Conservation (phyloP, 2,797 vertebrate genomes). For the Megaceryle alcyon region DNA sequence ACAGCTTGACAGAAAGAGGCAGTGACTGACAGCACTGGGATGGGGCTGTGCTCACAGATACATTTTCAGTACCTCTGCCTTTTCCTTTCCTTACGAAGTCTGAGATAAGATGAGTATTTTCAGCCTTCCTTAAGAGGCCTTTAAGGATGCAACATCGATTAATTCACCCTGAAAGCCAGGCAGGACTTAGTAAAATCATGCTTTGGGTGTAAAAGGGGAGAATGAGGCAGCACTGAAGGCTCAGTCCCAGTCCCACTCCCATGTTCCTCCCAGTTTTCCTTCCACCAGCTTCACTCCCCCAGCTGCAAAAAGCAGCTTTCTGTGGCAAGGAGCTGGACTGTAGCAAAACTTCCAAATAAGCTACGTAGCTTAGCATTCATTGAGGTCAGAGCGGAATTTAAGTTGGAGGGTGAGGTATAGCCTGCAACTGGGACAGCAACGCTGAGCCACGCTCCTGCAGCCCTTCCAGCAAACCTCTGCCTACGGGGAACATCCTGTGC, state of each 20-base stretch:
- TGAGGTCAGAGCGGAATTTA: rapidly evolving
- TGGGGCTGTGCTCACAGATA: rapidly evolving
- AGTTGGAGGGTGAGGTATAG: rapidly evolving
- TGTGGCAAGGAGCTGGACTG: background rate
- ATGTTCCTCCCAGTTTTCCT: background rate
- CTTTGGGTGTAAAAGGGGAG: background rate
- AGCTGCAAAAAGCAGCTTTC: rapidly evolving
- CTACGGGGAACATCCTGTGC: background rate
- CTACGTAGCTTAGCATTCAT: background rate
- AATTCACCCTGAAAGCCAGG: background rate
- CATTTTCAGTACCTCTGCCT: background rate
- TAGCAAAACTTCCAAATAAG: background rate
- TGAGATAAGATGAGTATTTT: background rate
- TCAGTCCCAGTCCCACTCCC: background rate
- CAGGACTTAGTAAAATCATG: background rate
- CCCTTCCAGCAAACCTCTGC: background rate
- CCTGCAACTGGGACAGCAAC: rapidly evolving
- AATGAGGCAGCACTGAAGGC: background rate
- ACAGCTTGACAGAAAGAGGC: background rate
- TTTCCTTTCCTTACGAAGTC: background rate
- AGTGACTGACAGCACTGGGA: background rate
- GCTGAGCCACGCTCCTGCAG: background rate
- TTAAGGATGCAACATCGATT: background rate
- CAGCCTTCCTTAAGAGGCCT: background rate
- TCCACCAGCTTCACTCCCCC: background rate